Base-by-base conservation (phyloP, 2,113 vertebrate species). In the Onychostoma macrolepis region DNA sequence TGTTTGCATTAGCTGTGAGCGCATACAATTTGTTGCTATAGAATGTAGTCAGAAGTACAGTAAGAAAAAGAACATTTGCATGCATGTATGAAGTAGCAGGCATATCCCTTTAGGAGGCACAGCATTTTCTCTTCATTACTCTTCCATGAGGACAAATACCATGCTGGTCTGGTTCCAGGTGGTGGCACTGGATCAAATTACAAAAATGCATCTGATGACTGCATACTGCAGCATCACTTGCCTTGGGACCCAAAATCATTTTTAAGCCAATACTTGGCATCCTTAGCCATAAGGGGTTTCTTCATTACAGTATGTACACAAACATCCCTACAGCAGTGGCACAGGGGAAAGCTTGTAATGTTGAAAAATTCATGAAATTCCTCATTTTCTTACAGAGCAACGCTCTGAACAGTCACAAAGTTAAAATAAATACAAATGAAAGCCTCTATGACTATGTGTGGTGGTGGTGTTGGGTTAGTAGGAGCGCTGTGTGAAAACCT, bases 121-220 rank as follows among this genome's bases (percentile, higher is more conserved):
- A 50, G 80, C 28, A 30, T 83, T 48, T 83, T 33, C 26, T 69
- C 26, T 24, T 24, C 41, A 83, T 83, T 83, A 48, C 28, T 83
- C 30, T 43, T 69, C 26, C 43, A 83, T n/a, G 26, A 83, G 63
- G 80, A 83, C 4, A 4, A 83, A 26, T n/a, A 63, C 41, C 41
- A 83, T 12, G 3, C 41, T 83, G 80, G 28, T 33, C 19, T 69
- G 26, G 61, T 83, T 83, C 43, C 80, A 83, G 43, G 43, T 33
- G 63, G 15, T 74, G 76, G 50, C 19, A 63, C 50, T 36, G 63
- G 24, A 71, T 56, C 83, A 87, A 71, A 83, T 53, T 36, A 84
- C 53, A 87, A 80, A 80, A 87, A 80, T 33, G 87, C 65, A 63
- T 56, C 36, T 78, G 80, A 83, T 48, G 48, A 67, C 79, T 71